Percentiles rank a stretch among this genome's conserved stretches.
phyloP scores from a whole-genome alignment of 2,888 invertebrate species.

The Habrosyne pyritoides region DNA sequence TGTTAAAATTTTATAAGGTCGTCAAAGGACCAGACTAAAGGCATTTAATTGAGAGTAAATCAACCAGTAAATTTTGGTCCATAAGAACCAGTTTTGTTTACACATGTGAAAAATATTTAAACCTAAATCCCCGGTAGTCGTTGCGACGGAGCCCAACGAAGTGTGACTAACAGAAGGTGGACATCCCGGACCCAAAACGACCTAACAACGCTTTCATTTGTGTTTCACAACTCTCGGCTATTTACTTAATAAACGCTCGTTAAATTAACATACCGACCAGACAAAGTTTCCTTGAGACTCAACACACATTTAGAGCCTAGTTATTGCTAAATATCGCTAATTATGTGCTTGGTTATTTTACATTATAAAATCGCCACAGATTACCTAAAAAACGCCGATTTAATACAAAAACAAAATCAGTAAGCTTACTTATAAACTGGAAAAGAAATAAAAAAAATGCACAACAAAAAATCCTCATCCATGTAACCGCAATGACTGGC shows the following conservation, averaged over 20 bases:
- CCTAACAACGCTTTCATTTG: constrained; percentile 53
- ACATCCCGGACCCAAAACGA: constrained; percentile 35
- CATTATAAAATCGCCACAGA: not conserved
- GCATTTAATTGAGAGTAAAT: constrained; percentile 47
- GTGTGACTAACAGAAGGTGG: constrained; percentile 41
- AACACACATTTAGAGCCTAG: constrained; percentile 2
- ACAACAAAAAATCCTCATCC: not conserved
- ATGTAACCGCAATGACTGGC: not conserved
- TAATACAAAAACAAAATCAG: not conserved
- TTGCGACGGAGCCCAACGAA: constrained; percentile 29
- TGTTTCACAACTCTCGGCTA: constrained; percentile 50
- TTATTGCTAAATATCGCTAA: not conserved
- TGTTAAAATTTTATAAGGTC: constrained; percentile 34
- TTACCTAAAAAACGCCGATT: not conserved
- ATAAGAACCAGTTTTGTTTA: constrained; percentile 39
- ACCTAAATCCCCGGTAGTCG: constrained; percentile 27
- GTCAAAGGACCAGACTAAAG: constrained; percentile 35
- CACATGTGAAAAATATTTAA: constrained; percentile 38
- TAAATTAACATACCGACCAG: constrained; percentile 51
- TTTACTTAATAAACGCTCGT: constrained; percentile 57
- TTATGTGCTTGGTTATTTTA: not conserved
- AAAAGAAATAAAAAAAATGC: not conserved
- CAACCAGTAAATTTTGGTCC: constrained; percentile 35
- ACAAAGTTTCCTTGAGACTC: constrained; percentile 40
- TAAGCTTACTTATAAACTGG: not conserved